Percentiles rank a stretch among this genome's conserved stretches.
phyloP scores from a whole-genome alignment of 2,113 vertebrate genomes.

The Archilochus colubris region DNA sequence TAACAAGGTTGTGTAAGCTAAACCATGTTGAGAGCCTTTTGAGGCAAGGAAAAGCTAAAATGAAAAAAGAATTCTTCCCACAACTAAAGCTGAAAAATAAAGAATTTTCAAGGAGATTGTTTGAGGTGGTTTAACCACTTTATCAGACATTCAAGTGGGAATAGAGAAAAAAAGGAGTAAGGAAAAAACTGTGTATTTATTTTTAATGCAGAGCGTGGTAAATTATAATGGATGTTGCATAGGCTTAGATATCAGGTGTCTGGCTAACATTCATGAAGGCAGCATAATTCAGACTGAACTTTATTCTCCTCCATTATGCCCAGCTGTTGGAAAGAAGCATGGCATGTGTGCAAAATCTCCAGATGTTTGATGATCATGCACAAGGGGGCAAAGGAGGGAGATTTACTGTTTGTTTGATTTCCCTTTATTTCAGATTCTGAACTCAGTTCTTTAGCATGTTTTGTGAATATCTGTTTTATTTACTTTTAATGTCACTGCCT shows the following conservation, averaged over 20 bases:
- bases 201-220: slow-evolving; percentile 19
- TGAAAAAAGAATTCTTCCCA: background rate
- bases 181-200: background rate
- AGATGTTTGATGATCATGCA: background rate
- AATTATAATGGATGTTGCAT: slow-evolving; percentile 37
- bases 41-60: background rate
- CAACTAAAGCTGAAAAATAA: slow-evolving; percentile 19
- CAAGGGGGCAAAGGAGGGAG: background rate
- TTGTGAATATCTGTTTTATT: background rate
- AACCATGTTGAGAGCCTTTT: background rate
- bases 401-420: background rate
- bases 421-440: background rate
- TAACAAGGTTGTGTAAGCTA: background rate
- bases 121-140: slow-evolving; percentile 43
- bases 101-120: background rate
- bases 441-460: background rate
- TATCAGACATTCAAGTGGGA: slow-evolving; percentile 12
- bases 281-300: slow-evolving; percentile 40
- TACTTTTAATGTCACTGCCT: background rate
- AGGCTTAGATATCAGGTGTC: slow-evolving; percentile 47
- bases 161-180: slow-evolving; percentile 16
- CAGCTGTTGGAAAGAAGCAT: slow-evolving; percentile 41
- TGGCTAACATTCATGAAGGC: slow-evolving; percentile 35
- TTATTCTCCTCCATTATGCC: slow-evolving; percentile 22
- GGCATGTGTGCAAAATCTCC: background rate